Conservation (phyloP, 1,140 invertebrate genomes). For the Aphelenchoides avenae region DNA sequence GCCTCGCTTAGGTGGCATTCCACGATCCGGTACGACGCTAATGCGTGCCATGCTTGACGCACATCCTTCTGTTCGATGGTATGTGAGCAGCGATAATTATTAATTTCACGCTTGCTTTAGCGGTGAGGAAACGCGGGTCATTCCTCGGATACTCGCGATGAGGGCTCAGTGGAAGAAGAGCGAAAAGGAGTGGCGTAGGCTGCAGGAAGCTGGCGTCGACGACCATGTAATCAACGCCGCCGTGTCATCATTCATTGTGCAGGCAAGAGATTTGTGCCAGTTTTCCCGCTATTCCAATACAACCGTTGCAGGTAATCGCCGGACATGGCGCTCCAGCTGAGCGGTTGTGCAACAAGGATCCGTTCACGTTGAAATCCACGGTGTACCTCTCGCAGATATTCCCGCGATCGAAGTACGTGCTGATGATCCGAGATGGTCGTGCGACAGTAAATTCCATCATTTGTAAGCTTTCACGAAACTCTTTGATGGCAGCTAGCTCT, state of each 20-base stretch:
- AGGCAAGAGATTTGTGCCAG: slow-evolving; percentile 62
- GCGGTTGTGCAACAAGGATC: slow-evolving; percentile 92
- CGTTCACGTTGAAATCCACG: slow-evolving; percentile 89
- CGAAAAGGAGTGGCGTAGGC: slow-evolving; percentile 72
- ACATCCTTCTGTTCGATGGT: slow-evolving; percentile 90
- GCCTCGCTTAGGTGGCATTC: slow-evolving; percentile 41
- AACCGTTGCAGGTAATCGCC: slow-evolving; percentile 70
- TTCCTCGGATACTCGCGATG: slow-evolving; percentile 85
- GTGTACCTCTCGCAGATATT: slow-evolving; percentile 69
- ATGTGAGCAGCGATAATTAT: slow-evolving; percentile 14
- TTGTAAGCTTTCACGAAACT: no score
- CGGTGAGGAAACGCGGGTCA: slow-evolving; percentile 75
- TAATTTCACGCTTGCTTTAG: slow-evolving; percentile 25
- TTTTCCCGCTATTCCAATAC: neutral
- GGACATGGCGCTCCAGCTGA: slow-evolving; percentile 88
- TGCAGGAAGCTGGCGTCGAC: slow-evolving; percentile 80
- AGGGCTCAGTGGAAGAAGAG: slow-evolving; percentile 86
- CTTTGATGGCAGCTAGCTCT: no score
- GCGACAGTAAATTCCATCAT: slow-evolving; percentile 96
- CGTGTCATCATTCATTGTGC: slow-evolving; percentile 88
- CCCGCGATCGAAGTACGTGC: slow-evolving; percentile 82
- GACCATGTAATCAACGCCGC: slow-evolving; percentile 86
- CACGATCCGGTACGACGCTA: slow-evolving; percentile 36
- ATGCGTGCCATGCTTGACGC: slow-evolving; percentile 97
- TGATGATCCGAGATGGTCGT: slow-evolving; percentile 94